A percentile compares a stretch with the other conserved stretches of the same genome.
These are phyloP conservation scores for Apocrypta bakeri DNA, from an alignment of 1,140 invertebrate genomes.

Conservation along the genomic window DNA sequence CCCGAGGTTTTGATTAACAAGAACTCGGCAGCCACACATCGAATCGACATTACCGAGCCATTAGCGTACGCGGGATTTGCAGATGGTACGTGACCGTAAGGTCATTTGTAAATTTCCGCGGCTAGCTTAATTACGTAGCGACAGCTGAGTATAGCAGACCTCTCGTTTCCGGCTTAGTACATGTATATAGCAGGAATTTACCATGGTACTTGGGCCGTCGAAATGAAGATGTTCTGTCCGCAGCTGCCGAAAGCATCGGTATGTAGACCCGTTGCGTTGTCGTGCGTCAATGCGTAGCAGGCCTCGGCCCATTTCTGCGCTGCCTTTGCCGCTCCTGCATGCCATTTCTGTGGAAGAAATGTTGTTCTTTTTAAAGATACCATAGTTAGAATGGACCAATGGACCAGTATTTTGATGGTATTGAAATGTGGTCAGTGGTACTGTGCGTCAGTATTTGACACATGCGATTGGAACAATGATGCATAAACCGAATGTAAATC, in stretches of 20 bases:
- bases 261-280: slow-evolving; percentile 79
- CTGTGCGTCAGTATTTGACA: too few relatives aligned
- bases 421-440: too few relatives aligned
- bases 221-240: slow-evolving; percentile 89
- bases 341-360: slow-evolving; percentile 80
- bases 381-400: too few relatives aligned
- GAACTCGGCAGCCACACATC: background rate
- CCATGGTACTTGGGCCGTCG: slow-evolving; percentile 87
- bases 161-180: background rate
- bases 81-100: too few relatives aligned
- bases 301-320: slow-evolving; percentile 85
- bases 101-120: background rate
- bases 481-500: too few relatives aligned
- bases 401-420: too few relatives aligned
- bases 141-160: background rate
- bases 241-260: slow-evolving; percentile 82
- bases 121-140: too few relatives aligned
- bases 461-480: too few relatives aligned
- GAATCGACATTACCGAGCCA: slow-evolving; percentile 5
- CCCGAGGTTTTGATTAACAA: background rate
- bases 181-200: slow-evolving; percentile 68
- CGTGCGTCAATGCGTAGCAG: slow-evolving; percentile 83
- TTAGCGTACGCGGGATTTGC: background rate
- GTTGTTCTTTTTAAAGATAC: too few relatives aligned
- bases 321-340: slow-evolving; percentile 79